These are phyloP conservation scores for Mythimna pallens DNA, from an alignment of 2,888 invertebrate genomes.

Conservation along the genomic window DNA sequence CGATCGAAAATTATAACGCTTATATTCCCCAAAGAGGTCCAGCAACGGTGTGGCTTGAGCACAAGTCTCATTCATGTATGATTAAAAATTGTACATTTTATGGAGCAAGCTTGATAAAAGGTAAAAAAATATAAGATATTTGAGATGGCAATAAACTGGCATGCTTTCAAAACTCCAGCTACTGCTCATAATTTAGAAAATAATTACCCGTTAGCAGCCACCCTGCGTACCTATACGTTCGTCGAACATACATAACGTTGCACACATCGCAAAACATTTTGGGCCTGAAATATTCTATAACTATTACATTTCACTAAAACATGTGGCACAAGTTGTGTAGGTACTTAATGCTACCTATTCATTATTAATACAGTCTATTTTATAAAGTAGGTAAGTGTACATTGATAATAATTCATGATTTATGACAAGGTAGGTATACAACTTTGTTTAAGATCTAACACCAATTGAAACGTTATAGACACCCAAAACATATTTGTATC, in stretches of 20 bases:
- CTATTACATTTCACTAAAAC: neutral
- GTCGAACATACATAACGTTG: neutral
- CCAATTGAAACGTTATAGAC: neutral
- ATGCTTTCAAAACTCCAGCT: neutral
- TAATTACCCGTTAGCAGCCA: neutral
- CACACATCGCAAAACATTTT: neutral
- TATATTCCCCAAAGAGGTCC: neutral
- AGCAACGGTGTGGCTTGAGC: too few species aligned
- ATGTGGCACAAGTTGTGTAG: neutral
- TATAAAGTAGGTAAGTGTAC: neutral
- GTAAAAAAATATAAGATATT: too few species aligned
- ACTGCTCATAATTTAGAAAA: conserved; percentile 2
- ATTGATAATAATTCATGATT: neutral
- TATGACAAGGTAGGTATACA: neutral
- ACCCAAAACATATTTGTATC: neutral
- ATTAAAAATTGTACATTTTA: too few species aligned
- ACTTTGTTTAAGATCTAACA: conserved; percentile 2
- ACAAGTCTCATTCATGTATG: too few species aligned
- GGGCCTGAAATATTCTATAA: neutral
- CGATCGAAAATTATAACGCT: neutral
- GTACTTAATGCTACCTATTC: neutral
- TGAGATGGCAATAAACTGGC: too few species aligned
- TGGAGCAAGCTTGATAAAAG: too few species aligned
- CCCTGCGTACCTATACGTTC: neutral
- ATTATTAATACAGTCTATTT: neutral